Base-by-base conservation (phyloP, 2,888 invertebrate genomes). In the Cephalotes varians region DNA sequence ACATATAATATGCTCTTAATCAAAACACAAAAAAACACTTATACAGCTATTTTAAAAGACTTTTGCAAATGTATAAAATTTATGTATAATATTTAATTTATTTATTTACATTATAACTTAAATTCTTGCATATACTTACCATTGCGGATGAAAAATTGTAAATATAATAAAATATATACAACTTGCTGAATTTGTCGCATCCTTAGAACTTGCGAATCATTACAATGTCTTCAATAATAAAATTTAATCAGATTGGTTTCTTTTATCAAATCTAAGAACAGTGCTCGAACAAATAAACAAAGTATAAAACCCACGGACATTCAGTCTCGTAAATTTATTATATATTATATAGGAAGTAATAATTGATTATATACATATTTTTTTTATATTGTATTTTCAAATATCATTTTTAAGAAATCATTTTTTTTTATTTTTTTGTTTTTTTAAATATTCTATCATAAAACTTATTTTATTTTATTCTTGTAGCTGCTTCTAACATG, bases 191-290 rank as follows among this genome's bases (percentile, higher is more conserved):
- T 4, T 18, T 21, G 54, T 2, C n/a, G 15, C 86, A 88, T 87
- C 44, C 21, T 88, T 28, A 7, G 2, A 21, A 64, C 28, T 72
- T 37, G 4, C 7, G 31, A 58, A 6, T 40, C 37, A 58, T 31
- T 60, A 73, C 44, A 31, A 49, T 12, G 54, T 69, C n/a, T 80
- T 12, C 44, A 56, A 56, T 25, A 37, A 62, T 31, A 31, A 64
- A 21, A 18, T 12, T 54, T 72, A 71, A 60, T 34, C 62, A n/a
- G 58, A n/a, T 34, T 18, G 37, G 54, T 6, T 72, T 40, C 74
- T 82, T 81, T 87, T 88, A 88, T 87, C 87, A 67, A 73, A 73
- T 72, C 69, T 71, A 54, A 54, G 37, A 58, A 12, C 72, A 73
- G 72, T 73, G 44, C 72, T 31, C 58, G 15, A 6, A 5, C 28